Evolutionary conservation across 2,113 vertebrate species (phyloP), one percentile per base, ranked within the genome.

Genomic region (Dermatemys mawii): DNA sequence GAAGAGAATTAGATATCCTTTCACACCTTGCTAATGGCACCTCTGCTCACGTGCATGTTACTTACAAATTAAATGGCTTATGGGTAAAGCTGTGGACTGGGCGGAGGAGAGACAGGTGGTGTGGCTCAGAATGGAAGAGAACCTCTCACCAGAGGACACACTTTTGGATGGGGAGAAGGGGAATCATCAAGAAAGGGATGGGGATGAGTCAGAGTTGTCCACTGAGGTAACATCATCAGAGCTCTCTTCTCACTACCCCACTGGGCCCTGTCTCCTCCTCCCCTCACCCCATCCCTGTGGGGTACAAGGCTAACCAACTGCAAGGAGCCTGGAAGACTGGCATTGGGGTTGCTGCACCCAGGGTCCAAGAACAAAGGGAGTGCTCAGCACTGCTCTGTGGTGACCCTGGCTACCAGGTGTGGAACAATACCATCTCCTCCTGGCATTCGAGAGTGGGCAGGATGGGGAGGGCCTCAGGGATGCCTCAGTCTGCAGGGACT

Each of bases 401-500:
- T 75, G 32, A 67, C 16, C 60, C 60, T 17, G 10, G 38, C 21
- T 73, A 38, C 19, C 70, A 75, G 73, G 70, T 2, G 11, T 75
- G 38, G 41, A 26, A 27, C 41, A 6, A 27, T 27, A 46, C 41
- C 13, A 8, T 76, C 12, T 21, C 11, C 38, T 41, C 8, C 21
- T 10, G 16, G 11, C 24, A 19, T 44, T 14, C 22, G 7, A 41
- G 73, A 46, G 12, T 4, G 41, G 41, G 17, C 1, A 2, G 26
- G 78, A 29, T 79, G 46, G 26, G 76, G 46, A 26, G 76, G 17
- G 49, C 55, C 2, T 0, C 27, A 0, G 14, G 32, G 48, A 11
- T 4, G 49, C 13, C 41, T 5, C 8, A 46, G 67, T 11, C 5
- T 0, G 50, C 67, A 0, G 1, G 29, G 46, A 49, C 53, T 51